Evolutionary conservation across 2,888 invertebrate genomes (phyloP).

Genomic region (Chironomus riparius): DNA sequence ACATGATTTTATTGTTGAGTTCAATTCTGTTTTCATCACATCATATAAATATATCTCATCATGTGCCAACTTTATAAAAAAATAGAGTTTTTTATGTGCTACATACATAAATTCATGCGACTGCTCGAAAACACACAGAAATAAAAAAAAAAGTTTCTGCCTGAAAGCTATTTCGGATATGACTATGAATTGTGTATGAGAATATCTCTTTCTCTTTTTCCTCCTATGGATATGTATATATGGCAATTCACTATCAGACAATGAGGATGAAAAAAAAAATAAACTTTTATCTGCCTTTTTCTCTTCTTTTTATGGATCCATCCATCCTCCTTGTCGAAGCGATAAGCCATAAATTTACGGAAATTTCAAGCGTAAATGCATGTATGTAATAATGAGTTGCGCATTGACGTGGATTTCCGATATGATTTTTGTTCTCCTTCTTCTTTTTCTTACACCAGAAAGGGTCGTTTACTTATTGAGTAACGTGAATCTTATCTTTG

Average conservation of each 20-base stretch:
- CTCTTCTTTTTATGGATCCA: neutral
- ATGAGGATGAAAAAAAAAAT: neutral
- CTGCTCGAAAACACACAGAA: neutral
- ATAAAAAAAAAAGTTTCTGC: neutral
- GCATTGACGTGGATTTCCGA: slow-evolving; percentile 1
- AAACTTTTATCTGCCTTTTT: neutral
- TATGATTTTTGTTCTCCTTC: neutral
- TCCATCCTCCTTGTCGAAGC: neutral
- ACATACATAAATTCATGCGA: neutral
- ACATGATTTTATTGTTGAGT: neutral
- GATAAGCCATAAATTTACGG: slow-evolving; percentile 4
- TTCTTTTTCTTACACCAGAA: too few relatives aligned
- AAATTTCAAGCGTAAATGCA: slow-evolving; percentile 15
- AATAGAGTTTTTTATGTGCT: neutral
- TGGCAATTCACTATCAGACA: too few relatives aligned
- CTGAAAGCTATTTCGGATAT: neutral
- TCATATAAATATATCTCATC: neutral
- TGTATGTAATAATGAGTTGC: neutral
- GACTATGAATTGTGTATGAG: too few relatives aligned
- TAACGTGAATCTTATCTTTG: neutral
- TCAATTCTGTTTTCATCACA: neutral
- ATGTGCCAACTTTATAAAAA: neutral
- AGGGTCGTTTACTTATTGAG: too few relatives aligned
- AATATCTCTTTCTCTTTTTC: too few relatives aligned
- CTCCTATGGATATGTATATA: neutral